These are phyloP conservation scores for Apteryx owenii DNA, from an alignment of 2,113 vertebrate genomes.

Conservation along the genomic window DNA sequence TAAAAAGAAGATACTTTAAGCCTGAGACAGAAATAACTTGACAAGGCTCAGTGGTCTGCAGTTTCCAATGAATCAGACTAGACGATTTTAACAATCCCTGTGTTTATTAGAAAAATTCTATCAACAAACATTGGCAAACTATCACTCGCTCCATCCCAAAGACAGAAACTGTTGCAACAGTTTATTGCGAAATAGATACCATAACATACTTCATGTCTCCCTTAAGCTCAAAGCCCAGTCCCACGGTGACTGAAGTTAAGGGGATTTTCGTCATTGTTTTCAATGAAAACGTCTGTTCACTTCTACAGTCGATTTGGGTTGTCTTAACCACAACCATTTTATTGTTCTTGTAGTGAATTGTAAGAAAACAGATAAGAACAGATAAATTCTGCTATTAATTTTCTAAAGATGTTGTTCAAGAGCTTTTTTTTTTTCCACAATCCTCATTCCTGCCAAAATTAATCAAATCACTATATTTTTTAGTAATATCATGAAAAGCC, in stretches of 20 bases:
- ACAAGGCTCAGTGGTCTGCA: neutral
- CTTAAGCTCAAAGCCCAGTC: neutral
- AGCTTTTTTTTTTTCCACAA: neutral
- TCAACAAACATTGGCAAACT: neutral
- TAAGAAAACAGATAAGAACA: neutral
- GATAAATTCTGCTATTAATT: neutral
- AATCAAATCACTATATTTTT: neutral
- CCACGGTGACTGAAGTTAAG: neutral
- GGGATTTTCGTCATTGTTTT: neutral
- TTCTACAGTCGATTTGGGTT: neutral
- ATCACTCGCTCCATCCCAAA: neutral
- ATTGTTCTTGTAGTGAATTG: neutral
- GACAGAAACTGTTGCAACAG: neutral
- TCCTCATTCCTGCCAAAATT: neutral
- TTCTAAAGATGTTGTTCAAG: neutral
- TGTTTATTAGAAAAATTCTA: neutral
- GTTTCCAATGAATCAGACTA: neutral
- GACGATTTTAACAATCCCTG: neutral
- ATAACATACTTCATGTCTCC: neutral
- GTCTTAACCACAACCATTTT: accelerated
- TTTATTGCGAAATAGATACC: neutral
- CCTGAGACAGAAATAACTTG: neutral
- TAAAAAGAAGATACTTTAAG: neutral
- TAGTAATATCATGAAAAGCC: neutral
- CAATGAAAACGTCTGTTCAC: neutral